phyloP scores from a whole-genome alignment of 2,113 vertebrate species.

The Vidua macroura region DNA sequence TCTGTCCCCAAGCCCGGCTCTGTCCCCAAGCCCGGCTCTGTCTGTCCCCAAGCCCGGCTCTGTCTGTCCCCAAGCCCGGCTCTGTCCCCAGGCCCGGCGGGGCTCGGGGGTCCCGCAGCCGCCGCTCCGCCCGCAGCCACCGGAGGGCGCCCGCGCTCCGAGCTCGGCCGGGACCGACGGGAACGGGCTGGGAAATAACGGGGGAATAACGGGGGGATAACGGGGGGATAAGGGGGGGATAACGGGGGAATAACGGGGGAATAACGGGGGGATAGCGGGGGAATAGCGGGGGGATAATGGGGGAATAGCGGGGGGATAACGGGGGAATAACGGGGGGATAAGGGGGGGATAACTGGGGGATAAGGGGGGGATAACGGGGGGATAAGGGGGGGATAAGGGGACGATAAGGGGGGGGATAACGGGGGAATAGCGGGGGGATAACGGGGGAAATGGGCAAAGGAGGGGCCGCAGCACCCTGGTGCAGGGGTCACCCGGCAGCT shows the following conservation, averaged over 20 bases:
- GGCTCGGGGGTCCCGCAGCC: too few species aligned
- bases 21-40: too few species aligned
- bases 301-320: too few species aligned
- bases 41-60: not conserved
- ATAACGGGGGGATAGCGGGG: too few species aligned
- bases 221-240: not conserved
- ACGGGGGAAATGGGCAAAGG: not conserved
- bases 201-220: not conserved
- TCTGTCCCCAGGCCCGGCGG: not conserved
- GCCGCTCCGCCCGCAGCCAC: not conserved
- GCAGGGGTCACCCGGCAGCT: not conserved
- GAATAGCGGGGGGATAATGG: too few species aligned
- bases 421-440: too few species aligned
- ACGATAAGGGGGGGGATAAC: not conserved
- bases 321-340: accelerated
- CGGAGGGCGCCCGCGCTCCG: not conserved
- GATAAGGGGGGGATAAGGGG: not conserved
- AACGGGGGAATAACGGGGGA: too few species aligned
- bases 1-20: not conserved
- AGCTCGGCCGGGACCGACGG: not conserved
- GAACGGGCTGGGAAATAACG: accelerated
- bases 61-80: not conserved
- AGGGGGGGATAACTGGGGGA: not conserved
- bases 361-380: accelerated
- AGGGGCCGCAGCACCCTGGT: accelerated